Percentiles rank a stretch among this genome's conserved stretches.
These are phyloP conservation scores for Pandion haliaetus DNA, from an alignment of 2,113 vertebrate genomes.

Conservation along the genomic window DNA sequence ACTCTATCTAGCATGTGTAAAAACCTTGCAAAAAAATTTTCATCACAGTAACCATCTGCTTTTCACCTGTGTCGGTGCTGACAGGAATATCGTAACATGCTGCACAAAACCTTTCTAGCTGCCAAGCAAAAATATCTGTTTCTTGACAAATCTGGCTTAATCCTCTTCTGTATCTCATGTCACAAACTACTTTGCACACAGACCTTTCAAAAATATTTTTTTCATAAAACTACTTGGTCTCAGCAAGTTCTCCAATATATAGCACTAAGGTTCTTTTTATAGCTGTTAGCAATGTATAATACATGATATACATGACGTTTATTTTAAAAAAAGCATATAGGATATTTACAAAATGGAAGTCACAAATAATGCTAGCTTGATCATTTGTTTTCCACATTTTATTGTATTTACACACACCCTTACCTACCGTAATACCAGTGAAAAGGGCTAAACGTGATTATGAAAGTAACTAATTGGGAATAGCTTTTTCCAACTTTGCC, in stretches of 20 bases:
- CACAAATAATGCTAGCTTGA: neutral
- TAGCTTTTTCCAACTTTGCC: neutral
- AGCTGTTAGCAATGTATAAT: neutral
- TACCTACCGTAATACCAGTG: neutral
- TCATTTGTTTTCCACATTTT: neutral
- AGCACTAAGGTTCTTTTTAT: neutral
- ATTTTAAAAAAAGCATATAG: neutral
- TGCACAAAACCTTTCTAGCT: slow-evolving; percentile 38
- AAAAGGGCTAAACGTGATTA: neutral
- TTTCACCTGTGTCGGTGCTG: slow-evolving; percentile 5
- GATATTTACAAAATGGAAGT: neutral
- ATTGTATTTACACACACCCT: neutral
- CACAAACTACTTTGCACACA: neutral
- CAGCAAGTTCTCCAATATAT: neutral
- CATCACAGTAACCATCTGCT: slow-evolving; percentile 36
- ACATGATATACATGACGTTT: neutral
- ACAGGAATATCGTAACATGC: slow-evolving; percentile 21
- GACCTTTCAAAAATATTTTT: slow-evolving; percentile 24
- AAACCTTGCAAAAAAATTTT: neutral
- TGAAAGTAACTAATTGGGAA: neutral
- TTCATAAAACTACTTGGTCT: slow-evolving; percentile 8
- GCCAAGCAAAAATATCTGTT: slow-evolving; percentile 46
- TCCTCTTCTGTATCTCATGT: slow-evolving; percentile 12
- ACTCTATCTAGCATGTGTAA: neutral
- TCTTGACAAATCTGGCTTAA: slow-evolving; percentile 50